phyloP scores from a whole-genome alignment of 1,140 invertebrate genomes.

The Harlomillsia oculata region DNA sequence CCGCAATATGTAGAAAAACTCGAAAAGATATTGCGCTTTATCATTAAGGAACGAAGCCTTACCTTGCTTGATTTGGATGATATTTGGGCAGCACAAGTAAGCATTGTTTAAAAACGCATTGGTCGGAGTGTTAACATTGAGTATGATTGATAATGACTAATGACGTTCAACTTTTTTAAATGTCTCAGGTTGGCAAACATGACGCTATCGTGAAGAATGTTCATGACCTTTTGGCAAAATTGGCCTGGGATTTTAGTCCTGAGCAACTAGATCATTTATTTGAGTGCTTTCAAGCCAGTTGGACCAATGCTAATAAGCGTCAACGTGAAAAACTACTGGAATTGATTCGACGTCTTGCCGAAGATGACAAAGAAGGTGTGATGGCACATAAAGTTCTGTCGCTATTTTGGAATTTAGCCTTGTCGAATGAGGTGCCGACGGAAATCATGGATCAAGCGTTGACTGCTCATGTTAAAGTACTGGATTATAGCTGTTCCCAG shows the following conservation, averaged over 20 bases:
- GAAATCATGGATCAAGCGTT: slow-evolving; percentile 97
- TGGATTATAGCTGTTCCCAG: slow-evolving; percentile 92
- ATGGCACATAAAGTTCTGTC: slow-evolving; percentile 98
- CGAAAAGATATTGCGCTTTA: slow-evolving; percentile 92
- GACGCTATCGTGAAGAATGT: slow-evolving; percentile 95
- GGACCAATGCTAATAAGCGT: slow-evolving; percentile 91
- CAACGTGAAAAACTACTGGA: slow-evolving; percentile 92
- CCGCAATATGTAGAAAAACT: slow-evolving; percentile 96
- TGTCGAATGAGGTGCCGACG: slow-evolving; percentile 88
- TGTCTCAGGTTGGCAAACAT: slow-evolving; percentile 66
- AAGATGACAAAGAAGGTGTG: slow-evolving; percentile 96
- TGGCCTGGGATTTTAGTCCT: slow-evolving; percentile 96
- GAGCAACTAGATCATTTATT: slow-evolving; percentile 96
- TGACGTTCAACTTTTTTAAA: neutral
- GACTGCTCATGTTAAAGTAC: slow-evolving; percentile 89
- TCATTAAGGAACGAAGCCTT: slow-evolving; percentile 88
- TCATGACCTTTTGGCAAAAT: slow-evolving; percentile 88
- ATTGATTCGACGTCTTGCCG: slow-evolving; percentile 84
- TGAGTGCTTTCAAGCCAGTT: slow-evolving; percentile 90
- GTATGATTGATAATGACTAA: too few species aligned
- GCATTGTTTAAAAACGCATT: too few species aligned
- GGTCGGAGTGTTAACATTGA: too few species aligned
- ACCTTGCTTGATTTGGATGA: slow-evolving; percentile 85
- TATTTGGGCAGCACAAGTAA: slow-evolving; percentile 81
- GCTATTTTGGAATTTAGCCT: slow-evolving; percentile 92